These are phyloP conservation scores for Oncorhynchus mykiss DNA, from an alignment of 2,113 vertebrate genomes.

Conservation along the genomic window DNA sequence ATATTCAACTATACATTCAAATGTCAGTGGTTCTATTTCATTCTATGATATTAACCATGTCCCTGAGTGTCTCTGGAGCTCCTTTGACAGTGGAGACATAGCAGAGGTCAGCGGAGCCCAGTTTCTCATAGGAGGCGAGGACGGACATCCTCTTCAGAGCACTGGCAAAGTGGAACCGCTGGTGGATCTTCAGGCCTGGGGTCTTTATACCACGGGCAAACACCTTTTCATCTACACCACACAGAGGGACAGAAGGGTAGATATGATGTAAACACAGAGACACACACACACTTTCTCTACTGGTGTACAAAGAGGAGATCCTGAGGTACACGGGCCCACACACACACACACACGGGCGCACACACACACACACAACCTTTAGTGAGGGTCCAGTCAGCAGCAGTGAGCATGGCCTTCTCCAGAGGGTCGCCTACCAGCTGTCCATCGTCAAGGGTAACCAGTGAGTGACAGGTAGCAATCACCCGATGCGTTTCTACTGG, in stretches of 20 bases:
- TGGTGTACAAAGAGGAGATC: not conserved
- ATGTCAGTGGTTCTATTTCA: too few relatives aligned
- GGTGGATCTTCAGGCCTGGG: conserved; percentile 96
- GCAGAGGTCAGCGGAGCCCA: conserved; percentile 87
- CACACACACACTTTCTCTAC: not conserved
- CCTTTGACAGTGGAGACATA: conserved; percentile 95
- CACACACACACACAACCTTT: conserved; percentile 75
- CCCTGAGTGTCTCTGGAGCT: conserved; percentile 90
- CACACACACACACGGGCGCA: too few relatives aligned
- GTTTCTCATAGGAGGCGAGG: conserved; percentile 89
- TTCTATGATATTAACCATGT: conserved; percentile 77
- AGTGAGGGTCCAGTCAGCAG: conserved; percentile 94
- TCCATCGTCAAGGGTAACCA: conserved; percentile 93
- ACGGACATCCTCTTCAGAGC: conserved; percentile 97
- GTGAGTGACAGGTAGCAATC: conserved; percentile 91
- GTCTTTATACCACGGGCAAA: conserved; percentile 93
- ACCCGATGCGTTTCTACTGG: conserved; percentile 91
- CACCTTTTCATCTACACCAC: conserved; percentile 91
- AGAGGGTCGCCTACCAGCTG: conserved; percentile 91
- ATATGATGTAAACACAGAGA: not conserved
- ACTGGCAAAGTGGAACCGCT: conserved; percentile 98
- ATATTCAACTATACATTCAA: too few relatives aligned
- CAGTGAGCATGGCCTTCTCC: conserved; percentile 94
- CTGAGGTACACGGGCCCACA: too few relatives aligned
- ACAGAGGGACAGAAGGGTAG: not conserved